Conservation (phyloP, 2,797 vertebrate genomes). For the Neomorphus geoffroyi region DNA sequence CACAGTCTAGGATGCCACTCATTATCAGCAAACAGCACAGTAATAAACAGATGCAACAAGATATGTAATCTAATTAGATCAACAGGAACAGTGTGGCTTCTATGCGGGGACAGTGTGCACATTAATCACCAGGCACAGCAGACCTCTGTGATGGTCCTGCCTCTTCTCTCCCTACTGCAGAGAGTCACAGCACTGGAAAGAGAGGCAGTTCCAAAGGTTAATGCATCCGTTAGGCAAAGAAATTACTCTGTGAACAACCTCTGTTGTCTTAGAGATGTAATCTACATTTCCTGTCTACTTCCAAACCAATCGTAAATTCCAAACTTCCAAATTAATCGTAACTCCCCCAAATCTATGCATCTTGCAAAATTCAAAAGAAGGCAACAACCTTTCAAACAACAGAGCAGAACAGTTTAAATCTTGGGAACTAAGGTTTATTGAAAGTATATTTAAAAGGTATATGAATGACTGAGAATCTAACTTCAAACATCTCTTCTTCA, state of each 20-base stretch:
- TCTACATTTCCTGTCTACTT: neutral
- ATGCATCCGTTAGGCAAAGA: neutral
- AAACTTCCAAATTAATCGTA: neutral
- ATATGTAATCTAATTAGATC: neutral
- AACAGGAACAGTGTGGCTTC: neutral
- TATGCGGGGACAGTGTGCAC: neutral
- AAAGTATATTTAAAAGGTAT: neutral
- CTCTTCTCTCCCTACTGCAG: too few relatives aligned
- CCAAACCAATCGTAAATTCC: too few relatives aligned
- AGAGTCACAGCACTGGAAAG: neutral
- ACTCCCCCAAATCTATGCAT: neutral
- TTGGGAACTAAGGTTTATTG: neutral
- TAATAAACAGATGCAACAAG: neutral
- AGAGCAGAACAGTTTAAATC: neutral
- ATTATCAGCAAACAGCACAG: neutral
- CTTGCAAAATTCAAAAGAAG: neutral
- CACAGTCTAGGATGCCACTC: neutral
- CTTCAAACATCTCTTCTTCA: neutral
- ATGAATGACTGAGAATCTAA: neutral
- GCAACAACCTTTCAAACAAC: neutral
- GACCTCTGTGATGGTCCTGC: neutral
- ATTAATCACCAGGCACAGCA: neutral
- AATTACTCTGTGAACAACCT: neutral
- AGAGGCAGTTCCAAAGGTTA: neutral
- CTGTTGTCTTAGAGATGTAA: neutral